These are phyloP conservation scores for Hypothenemus hampei DNA, from an alignment of 1,140 invertebrate species.

Conservation along the genomic window DNA sequence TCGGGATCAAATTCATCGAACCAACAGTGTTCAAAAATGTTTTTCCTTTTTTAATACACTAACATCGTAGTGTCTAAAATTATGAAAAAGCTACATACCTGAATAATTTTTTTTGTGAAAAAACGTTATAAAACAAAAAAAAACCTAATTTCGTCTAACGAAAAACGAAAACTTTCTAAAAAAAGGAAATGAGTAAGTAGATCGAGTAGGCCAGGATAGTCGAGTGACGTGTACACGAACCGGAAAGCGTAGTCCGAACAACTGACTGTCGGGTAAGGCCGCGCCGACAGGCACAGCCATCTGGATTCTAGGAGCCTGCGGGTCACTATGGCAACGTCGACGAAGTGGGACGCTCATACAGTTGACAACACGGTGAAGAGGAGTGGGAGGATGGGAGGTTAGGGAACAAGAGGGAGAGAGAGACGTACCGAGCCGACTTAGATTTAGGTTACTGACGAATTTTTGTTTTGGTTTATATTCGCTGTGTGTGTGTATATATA, in stretches of 20 bases:
- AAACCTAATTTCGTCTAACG: no score
- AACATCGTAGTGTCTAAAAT: no score
- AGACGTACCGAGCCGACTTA: background rate
- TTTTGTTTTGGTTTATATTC: constrained; percentile 1
- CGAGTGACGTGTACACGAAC: constrained; percentile 17
- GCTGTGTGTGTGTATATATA: no score
- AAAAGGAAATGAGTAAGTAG: no score
- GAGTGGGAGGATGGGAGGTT: background rate
- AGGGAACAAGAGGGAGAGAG: no score
- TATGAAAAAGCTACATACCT: no score
- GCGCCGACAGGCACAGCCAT: constrained; percentile 20
- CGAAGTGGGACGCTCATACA: constrained; percentile 25
- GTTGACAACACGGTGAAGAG: constrained; percentile 21
- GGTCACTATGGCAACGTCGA: constrained; percentile 18
- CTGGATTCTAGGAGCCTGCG: constrained; percentile 18
- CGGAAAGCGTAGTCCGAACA: constrained; percentile 16
- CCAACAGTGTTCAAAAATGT: no score
- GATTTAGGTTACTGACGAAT: constrained; percentile 20
- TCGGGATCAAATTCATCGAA: no score
- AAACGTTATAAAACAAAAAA: no score
- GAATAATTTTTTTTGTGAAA: no score
- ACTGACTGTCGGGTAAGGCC: constrained; percentile 23
- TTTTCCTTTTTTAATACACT: no score
- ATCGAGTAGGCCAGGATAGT: background rate
- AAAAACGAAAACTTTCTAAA: no score